Base-by-base conservation (phyloP, 2,113 vertebrate species). In the Thamnaconus septentrionalis region DNA sequence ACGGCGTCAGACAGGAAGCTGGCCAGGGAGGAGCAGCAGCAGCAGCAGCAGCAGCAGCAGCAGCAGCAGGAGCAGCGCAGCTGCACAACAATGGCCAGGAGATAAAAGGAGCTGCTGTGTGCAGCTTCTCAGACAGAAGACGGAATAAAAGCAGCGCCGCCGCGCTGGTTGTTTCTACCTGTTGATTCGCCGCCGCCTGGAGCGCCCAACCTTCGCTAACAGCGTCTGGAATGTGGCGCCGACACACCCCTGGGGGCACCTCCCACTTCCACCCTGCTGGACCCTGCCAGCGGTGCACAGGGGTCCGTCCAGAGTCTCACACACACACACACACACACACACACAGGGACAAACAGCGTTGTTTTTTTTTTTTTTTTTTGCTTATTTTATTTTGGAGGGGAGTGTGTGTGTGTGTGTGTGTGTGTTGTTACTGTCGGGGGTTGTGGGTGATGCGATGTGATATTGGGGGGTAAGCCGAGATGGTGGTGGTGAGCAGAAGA, bases 201-300 rank as follows among this genome's bases (percentile, higher is more conserved):
- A 43, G 49, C 31, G 8, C 11, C 41, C 41, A 58, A 63, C 8
- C 50, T 58, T 59, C 3, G 49, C 52, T 6, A 46, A 57, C 18
- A 31, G 47, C 54, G n/a, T 0, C 8, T 10, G 55, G 55, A 74
- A 78, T 69, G 75, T 44, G 11, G 5, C 42, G 53, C 18, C 60
- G 41, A 64, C 66, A 52, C 56, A 11, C 61, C 71, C 78, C 10
- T 2, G 41, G 57, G 75, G 63, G 6, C 54, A 75, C 66, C 58
- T 53, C 68, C 56, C 44, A 47, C 69, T 18, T 7, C 18, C 49
- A 42, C 64, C 10, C 3, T 1, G 47, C 8, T 59, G 65, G 61
- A 56, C 62, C 64, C 55, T 60, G 73, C 41, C 42, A 46, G 6
- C 61, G 31, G 48, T 0, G 3, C 3, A n/a, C 44, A 7, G 4